phyloP scores from a whole-genome alignment of 2,797 vertebrate genomes.

The Eremophila alpestris region DNA sequence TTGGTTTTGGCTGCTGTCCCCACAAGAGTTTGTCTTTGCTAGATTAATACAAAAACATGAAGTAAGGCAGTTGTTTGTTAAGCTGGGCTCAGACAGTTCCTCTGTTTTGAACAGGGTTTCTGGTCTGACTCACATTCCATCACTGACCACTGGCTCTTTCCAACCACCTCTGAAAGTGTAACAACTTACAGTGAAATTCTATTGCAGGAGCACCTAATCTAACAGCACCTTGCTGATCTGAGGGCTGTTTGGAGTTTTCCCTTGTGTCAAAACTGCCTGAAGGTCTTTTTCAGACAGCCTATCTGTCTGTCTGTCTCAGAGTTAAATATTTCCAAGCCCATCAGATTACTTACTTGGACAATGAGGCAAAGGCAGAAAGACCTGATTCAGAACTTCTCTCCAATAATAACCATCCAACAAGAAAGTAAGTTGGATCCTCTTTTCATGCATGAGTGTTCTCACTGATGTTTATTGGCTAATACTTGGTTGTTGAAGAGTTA shows the following conservation, averaged over 20 bases:
- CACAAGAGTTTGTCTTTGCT: neutral
- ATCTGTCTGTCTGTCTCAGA: neutral
- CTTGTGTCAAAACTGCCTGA: neutral
- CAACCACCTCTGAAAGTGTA: neutral
- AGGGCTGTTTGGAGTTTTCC: neutral
- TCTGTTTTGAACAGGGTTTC: neutral
- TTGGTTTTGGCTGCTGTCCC: neutral
- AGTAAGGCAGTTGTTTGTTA: neutral
- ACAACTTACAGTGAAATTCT: neutral
- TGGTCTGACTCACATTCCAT: neutral
- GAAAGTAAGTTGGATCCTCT: neutral
- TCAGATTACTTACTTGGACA: neutral
- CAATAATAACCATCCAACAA: neutral
- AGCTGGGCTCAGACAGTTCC: neutral
- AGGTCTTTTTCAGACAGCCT: neutral
- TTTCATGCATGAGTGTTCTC: neutral
- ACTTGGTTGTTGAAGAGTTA: slow-evolving; percentile 40
- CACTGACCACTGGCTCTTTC: neutral
- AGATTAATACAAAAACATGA: neutral
- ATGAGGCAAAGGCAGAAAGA: neutral
- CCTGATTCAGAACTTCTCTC: neutral
- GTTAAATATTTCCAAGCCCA: neutral
- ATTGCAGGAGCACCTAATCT: neutral
- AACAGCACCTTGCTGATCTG: neutral
- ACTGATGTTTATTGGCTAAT: slow-evolving; percentile 28